Evolutionary conservation across 1,140 invertebrate genomes (phyloP), one percentile per base, ranked within the genome.

Genomic region (Trichonephila inaurata): DNA sequence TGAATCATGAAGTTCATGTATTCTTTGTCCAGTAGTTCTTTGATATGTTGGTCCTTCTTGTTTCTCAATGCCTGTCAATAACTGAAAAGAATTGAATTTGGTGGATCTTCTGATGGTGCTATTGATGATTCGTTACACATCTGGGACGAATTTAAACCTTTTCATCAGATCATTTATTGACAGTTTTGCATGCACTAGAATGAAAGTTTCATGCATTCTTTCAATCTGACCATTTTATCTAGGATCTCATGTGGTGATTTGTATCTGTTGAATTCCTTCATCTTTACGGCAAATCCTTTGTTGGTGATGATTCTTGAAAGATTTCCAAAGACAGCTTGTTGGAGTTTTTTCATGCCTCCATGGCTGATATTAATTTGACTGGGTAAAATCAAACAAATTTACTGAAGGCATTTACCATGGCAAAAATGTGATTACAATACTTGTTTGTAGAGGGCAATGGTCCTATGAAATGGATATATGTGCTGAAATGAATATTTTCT

Each of bases 361-460:
- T 33, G 1, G 33, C 33, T 33, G 33, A 51, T 72, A 10, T 69
- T 24, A 24, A 62, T 44, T 89, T 89, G 10, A 69, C 62, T 28
- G 87, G 87, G 44, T 51, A 90, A 28, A 90, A 51, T 44, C 51
- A 90, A 6, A 72, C 28, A 58, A 90, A 90, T 64, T 77, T 77
- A 0, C 18, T 90, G n/a, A 90, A 91, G 2, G 69, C n/a, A 58
- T 91, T 51, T 28, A 82, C 89, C n/a, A 82, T 69, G 0, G 51
- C 82, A 33, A 82, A 82, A n/a, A 82, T 91, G n/a, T 82, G 44
- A 3, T 91, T 19, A 69, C 58, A 81, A 16, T 28, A 58, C 28
- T 91, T 91, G 16, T 82, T 91, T 19, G 90, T 81, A 18, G 89
- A 61, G 1, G 19, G 58, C n/a, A 51, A 51, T 18, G 81, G 44